Evolutionary conservation across 2,797 vertebrate species (phyloP).

Genomic region (Oryzias sinensis): DNA sequence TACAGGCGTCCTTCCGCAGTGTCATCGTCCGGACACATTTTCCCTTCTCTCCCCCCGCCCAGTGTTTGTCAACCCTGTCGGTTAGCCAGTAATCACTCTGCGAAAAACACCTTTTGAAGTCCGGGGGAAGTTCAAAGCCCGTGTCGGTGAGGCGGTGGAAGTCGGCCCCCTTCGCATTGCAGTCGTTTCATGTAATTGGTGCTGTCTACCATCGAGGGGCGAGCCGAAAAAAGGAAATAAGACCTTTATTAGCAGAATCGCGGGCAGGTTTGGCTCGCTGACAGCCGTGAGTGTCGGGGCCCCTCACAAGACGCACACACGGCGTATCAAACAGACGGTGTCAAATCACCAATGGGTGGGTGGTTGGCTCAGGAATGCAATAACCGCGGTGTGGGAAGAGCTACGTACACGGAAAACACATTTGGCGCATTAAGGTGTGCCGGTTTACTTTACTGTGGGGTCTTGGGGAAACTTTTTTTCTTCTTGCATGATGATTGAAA

Average conservation of each 20-base stretch:
- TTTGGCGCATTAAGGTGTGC: conserved; percentile 53
- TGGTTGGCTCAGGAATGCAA: conserved; percentile 60
- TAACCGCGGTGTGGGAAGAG: conserved; percentile 39
- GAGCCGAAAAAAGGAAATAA: conserved; percentile 76
- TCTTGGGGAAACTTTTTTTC: conserved; percentile 17
- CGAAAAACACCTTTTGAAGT: conserved; percentile 84
- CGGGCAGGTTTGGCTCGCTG: conserved; percentile 82
- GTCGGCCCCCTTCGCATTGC: conserved; percentile 74
- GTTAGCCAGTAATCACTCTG: conserved; percentile 78
- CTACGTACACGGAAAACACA: conserved; percentile 43
- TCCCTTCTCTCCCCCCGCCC: conserved; percentile 7
- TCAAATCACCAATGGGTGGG: conserved; percentile 63
- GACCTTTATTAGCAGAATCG: conserved; percentile 88
- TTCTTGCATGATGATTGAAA: conserved; percentile 17
- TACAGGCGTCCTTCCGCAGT: conserved; percentile 52
- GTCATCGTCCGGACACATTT: conserved; percentile 71
- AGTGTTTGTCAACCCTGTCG: conserved; percentile 54
- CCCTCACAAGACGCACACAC: conserved; percentile 25
- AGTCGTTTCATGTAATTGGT: conserved; percentile 90
- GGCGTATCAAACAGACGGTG: conserved; percentile 61
- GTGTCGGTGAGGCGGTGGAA: conserved; percentile 63
- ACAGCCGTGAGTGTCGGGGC: conserved; percentile 81
- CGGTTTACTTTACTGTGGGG: conserved; percentile 23
- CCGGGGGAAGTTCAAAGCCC: conserved; percentile 77
- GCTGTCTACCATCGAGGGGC: conserved; percentile 84